A percentile compares a stretch with the other conserved stretches of the same genome.
Conservation (phyloP, 2,797 vertebrate genomes). For the Etheostoma nigrum region DNA sequence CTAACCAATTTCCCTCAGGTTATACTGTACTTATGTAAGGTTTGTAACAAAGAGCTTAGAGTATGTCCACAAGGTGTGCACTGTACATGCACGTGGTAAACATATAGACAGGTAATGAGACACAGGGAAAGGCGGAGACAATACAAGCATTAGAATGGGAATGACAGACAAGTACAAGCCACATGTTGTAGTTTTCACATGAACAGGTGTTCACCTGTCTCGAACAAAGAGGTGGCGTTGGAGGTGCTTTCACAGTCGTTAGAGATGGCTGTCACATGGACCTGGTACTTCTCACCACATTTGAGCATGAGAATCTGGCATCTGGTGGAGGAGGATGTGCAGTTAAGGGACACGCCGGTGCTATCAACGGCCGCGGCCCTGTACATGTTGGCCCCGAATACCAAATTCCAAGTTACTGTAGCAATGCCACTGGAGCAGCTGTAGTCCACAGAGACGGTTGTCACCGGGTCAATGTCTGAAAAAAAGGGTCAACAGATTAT, state of each 20-base stretch:
- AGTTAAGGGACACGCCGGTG: constrained; percentile 67
- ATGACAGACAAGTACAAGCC: background rate
- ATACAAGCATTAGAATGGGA: constrained; percentile 2
- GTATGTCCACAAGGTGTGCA: constrained; percentile 3
- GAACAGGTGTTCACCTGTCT: constrained; percentile 78
- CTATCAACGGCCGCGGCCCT: constrained; percentile 66
- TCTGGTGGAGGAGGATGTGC: constrained; percentile 70
- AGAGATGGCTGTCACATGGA: constrained; percentile 69
- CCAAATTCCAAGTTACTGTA: constrained; percentile 77
- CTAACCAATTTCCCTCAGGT: constrained; percentile 49
- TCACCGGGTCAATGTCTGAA: constrained; percentile 77
- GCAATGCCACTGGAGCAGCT: constrained; percentile 71
- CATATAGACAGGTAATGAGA: constrained; percentile 11
- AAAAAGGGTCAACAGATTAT: background rate
- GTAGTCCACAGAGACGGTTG: constrained; percentile 70
- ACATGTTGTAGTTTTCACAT: background rate
- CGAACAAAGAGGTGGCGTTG: constrained; percentile 60
- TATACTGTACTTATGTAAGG: background rate
- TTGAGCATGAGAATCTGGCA: constrained; percentile 76
- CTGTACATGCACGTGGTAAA: constrained; percentile 1
- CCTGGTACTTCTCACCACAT: constrained; percentile 81
- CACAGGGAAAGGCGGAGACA: background rate
- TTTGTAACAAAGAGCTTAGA: constrained; percentile 17
- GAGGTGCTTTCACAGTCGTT: constrained; percentile 76
- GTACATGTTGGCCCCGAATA: constrained; percentile 79